These are phyloP conservation scores for Synanthedon andrenaeformis DNA, from an alignment of 2,888 invertebrate species.

Conservation along the genomic window DNA sequence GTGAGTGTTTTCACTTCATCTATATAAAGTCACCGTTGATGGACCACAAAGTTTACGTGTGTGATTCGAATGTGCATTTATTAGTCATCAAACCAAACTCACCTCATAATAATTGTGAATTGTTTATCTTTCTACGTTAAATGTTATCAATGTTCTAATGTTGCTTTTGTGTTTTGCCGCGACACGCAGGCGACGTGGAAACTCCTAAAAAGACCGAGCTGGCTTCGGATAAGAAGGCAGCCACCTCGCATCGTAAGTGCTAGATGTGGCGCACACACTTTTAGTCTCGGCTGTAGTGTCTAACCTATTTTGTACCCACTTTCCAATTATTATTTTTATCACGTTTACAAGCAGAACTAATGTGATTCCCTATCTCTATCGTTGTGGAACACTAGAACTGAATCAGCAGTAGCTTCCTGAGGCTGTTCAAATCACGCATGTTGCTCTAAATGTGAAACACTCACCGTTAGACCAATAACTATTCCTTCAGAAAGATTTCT, in stretches of 20 bases:
- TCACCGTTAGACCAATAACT: too few relatives aligned
- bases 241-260: conserved; percentile 66
- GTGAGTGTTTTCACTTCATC: conserved; percentile 38
- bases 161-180: conserved; percentile 66
- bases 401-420: too few relatives aligned
- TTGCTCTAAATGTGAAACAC: too few relatives aligned
- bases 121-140: background rate
- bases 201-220: conserved; percentile 64
- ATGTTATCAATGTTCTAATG: conserved; percentile 57
- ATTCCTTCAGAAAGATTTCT: too few relatives aligned
- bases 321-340: too few relatives aligned
- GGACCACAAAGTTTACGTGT: background rate
- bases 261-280: conserved; percentile 50
- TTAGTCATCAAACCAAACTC: background rate
- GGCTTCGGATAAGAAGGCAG: conserved; percentile 62
- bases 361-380: too few relatives aligned
- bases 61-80: too few relatives aligned
- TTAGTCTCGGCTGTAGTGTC: conserved; percentile 11
- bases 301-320: too few relatives aligned
- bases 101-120: background rate
- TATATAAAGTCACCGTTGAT: background rate
- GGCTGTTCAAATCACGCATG: too few relatives aligned
- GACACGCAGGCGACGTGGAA: conserved; percentile 65
- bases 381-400: too few relatives aligned
- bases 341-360: too few relatives aligned